These are phyloP conservation scores for Aegithalos caudatus DNA, from an alignment of 2,113 vertebrate species.

Conservation along the genomic window DNA sequence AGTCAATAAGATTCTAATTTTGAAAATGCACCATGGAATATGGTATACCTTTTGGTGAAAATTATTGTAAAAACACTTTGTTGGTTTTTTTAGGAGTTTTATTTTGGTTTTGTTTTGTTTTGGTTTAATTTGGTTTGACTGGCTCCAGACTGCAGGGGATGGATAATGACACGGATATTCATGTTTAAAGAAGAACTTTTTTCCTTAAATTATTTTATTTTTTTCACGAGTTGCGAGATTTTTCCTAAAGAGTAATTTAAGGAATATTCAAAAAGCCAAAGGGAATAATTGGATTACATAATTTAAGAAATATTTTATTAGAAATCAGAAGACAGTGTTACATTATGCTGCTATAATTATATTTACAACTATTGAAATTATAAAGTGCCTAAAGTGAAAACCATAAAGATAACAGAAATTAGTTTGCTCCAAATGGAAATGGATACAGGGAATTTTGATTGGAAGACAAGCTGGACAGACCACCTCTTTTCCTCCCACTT, in stretches of 20 bases:
- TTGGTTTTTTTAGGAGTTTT: not conserved
- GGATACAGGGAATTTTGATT: not conserved
- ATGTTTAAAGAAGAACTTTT: not conserved
- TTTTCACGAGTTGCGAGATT: not conserved
- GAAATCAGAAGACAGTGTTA: not conserved
- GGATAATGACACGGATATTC: not conserved
- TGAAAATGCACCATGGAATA: not conserved
- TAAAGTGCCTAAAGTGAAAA: not conserved
- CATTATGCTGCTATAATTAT: not conserved
- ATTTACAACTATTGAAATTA: not conserved
- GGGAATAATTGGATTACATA: not conserved
- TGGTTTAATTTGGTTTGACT: not conserved
- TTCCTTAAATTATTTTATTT: not conserved
- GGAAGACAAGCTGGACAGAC: not conserved
- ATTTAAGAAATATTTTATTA: not conserved
- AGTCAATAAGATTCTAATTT: not conserved
- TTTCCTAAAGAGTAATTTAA: not conserved
- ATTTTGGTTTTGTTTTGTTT: not conserved
- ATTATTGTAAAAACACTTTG: not conserved
- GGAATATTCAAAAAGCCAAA: not conserved
- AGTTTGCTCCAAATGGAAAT: not conserved
- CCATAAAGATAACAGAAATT: not conserved
- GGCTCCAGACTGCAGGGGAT: not conserved
- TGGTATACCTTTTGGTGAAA: fast-evolving
- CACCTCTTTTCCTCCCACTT: not conserved